A percentile compares a stretch with the other conserved stretches of the same genome.
Conservation (phyloP, 1,140 invertebrate species). For the Tribolium castaneum region DNA sequence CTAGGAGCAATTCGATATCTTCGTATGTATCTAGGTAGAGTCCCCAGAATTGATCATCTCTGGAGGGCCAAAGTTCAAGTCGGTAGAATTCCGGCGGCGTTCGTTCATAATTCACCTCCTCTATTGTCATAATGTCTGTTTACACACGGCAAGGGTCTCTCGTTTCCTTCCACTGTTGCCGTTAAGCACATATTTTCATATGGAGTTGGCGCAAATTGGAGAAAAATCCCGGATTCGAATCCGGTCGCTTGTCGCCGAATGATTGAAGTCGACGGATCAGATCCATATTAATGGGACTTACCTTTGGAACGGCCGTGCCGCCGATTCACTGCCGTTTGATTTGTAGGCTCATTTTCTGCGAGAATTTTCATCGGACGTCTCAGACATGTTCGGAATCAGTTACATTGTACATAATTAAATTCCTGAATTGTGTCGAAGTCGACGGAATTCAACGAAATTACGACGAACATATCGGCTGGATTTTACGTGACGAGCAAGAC, state of each 20-base stretch:
- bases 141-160: neutral
- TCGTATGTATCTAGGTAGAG: neutral
- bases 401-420: slow-evolving; percentile 11
- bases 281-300: neutral
- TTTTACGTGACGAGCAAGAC: neutral
- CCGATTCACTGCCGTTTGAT: neutral
- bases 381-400: neutral
- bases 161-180: slow-evolving; percentile 9
- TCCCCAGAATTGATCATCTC: slow-evolving; percentile 4
- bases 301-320: neutral
- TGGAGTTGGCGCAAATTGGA: neutral
- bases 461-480: neutral
- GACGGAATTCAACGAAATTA: slow-evolving; percentile 4
- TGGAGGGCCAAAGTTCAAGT: neutral
- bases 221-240: neutral
- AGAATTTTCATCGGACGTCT: slow-evolving; percentile 4
- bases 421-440: neutral
- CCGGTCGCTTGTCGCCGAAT: neutral
- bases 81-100: neutral
- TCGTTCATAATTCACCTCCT: slow-evolving; percentile 10
- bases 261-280: neutral
- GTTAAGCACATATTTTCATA: neutral
- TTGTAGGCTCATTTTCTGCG: neutral
- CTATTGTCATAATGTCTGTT: slow-evolving; percentile 10
- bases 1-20: neutral